Evolutionary conservation across 2,888 invertebrate species (phyloP).

Genomic region (Hypsopygia costalis): DNA sequence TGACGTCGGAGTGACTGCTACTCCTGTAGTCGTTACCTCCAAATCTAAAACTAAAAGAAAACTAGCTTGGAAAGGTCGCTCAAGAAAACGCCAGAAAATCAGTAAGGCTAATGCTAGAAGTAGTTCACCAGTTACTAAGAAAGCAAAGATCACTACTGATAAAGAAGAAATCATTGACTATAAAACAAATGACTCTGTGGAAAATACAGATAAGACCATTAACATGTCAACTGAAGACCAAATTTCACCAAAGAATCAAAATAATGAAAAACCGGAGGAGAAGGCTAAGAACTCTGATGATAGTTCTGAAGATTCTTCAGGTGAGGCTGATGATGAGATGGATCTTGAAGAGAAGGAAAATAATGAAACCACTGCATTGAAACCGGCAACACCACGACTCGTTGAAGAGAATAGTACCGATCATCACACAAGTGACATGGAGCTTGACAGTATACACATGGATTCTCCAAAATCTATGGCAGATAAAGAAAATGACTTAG

Average conservation of each 20-base stretch:
- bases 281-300: slow-evolving; percentile 68
- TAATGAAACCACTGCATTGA: slow-evolving; percentile 53
- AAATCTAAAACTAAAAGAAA: slow-evolving; percentile 66
- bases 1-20: slow-evolving; percentile 20
- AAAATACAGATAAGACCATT: slow-evolving; percentile 31
- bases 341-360: slow-evolving; percentile 82
- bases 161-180: slow-evolving; percentile 37
- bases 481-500: slow-evolving; percentile 62
- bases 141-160: slow-evolving; percentile 44
- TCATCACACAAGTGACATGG: slow-evolving; percentile 74
- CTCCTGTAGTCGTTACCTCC: slow-evolving; percentile 31
- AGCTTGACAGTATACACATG: slow-evolving; percentile 72
- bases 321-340: slow-evolving; percentile 85
- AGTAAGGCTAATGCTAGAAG: slow-evolving; percentile 30
- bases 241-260: slow-evolving; percentile 32
- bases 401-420: slow-evolving; percentile 69
- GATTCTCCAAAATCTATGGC: slow-evolving; percentile 67
- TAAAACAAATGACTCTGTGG: slow-evolving; percentile 52
- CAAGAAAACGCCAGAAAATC: slow-evolving; percentile 55
- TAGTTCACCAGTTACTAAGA: slow-evolving; percentile 52
- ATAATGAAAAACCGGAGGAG: slow-evolving; percentile 41
- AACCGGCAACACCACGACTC: slow-evolving; percentile 53
- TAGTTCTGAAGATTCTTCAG: slow-evolving; percentile 82
- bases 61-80: slow-evolving; percentile 73
- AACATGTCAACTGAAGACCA: slow-evolving; percentile 22